Evolutionary conservation across 2,113 vertebrate species (phyloP), one percentile per base, ranked within the genome.

Genomic region (Paratilapia polleni): DNA sequence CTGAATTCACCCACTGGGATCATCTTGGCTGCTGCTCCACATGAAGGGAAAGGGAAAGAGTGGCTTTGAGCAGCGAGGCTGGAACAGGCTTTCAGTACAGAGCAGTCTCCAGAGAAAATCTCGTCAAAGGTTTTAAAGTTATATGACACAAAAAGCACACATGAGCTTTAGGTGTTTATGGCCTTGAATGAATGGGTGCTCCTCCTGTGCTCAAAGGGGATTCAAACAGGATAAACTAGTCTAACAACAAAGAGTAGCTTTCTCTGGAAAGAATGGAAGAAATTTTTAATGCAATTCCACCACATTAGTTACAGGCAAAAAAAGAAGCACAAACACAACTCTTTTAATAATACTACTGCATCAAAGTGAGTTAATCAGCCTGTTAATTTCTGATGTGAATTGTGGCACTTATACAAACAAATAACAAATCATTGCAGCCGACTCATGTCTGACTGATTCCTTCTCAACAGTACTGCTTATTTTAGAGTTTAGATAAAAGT

Each of bases 1-100:
- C 96, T 96, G 88, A 98, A 96, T 91, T 98, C 97, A 0, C 96
- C 96, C 83, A 98, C 95, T 0, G 97, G 97, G 91, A 98, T 98
- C 97, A 98, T 98, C 82, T 91, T 95, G 79, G 80, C 80, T 89
- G 84, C 81, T 89, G 59, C 81, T 47, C 14, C 20, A 82, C 84
- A 43, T 49, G 80, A 20, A 26, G 68, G 84, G 59, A 64, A 43
- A 57, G 17, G 43, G 26, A 73, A 24, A 10, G 59, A 59, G 43
- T 8, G 22, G 62, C 36, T 63, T 75, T 77, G 58, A 75, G 74
- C 43, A 81, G 26, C 12, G 62, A 78, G 63, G 76, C 74, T 66
- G 43, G 81, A 82, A 78, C 52, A 77, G 83, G 57, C 36, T 85
- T 88, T 88, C 20, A 81, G 60, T 64, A 58, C 56, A 57, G 74